These are phyloP conservation scores for Polydesmus complanatus DNA, from an alignment of 2,888 invertebrate genomes.

Conservation along the genomic window DNA sequence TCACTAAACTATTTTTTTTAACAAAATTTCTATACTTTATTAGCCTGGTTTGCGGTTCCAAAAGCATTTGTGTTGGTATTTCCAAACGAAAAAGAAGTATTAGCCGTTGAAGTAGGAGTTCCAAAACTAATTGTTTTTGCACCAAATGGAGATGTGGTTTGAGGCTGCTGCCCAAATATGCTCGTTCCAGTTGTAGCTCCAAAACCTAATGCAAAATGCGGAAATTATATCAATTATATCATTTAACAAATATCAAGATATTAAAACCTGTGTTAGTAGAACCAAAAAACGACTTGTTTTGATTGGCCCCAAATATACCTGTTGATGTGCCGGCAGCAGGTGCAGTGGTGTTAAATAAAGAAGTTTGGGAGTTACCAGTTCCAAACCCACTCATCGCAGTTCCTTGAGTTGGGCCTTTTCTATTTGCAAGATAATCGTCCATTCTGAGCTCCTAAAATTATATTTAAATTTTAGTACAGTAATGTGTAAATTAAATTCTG, in stretches of 20 bases:
- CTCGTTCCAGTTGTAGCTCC: constrained; percentile 34
- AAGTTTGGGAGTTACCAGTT: constrained; percentile 15
- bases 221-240: not conserved
- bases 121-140: constrained; percentile 24
- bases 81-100: constrained; percentile 8
- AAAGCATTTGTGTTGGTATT: not conserved
- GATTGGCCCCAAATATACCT: constrained; percentile 23
- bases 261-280: constrained; percentile 23
- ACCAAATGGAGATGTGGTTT: constrained; percentile 22
- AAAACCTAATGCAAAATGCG: constrained; percentile 33
- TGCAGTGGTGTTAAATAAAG: constrained; percentile 19
- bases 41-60: not conserved
- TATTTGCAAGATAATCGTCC: constrained; percentile 81
- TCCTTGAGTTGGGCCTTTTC: constrained; percentile 53
- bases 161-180: constrained; percentile 51
- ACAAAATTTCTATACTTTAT: not conserved
- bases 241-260: not conserved
- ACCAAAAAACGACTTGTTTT: constrained; percentile 45
- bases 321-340: constrained; percentile 19
- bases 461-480: constrained; percentile 18
- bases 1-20: not conserved
- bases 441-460: constrained; percentile 71
- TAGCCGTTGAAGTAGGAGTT: constrained; percentile 18
- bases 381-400: constrained; percentile 22
- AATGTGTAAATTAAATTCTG: not conserved